Evolutionary conservation across 2,797 vertebrate species (phyloP), one percentile per base, ranked within the genome.

Genomic region (Enteromius unitaeniatus): DNA sequence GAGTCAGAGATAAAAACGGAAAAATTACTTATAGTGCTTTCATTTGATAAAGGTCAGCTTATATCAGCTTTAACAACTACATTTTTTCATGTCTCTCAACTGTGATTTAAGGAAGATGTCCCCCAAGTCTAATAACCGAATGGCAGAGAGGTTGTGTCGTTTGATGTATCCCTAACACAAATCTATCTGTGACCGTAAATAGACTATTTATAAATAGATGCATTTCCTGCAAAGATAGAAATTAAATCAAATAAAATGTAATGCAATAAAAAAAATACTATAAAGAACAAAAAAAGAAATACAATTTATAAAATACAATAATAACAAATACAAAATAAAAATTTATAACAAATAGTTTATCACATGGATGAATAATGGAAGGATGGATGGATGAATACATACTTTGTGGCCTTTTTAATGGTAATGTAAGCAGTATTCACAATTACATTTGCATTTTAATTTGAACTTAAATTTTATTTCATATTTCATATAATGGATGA

Each of bases 61-160:
- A 51, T 9, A 55, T 26, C 7, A 55, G 23, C 6, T 19, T 8
- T 80, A 58, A 2, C 17, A 81, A 51, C 31, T 70, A 51, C 1
- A 40, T 69, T 64, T 72, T 34, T 17, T 34, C 23, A 31, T 31
- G 11, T 6, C 11, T 75, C 1, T 31, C 34, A 51, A 37, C 28
- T 60, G 15, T 79, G 19, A 72, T 81, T 51, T 51, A 55, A 64
- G 17, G 6, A 77, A 62, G 6, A 81, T 67, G 45, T 40, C 23
- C 26, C 68, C 70, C 17, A 19, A 19, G 67, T 65, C 31, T 34
- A 70, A 82, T 82, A 78, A 76, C 42, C 23, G 40, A 70, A 77
- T 77, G 72, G 26, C 72, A 62, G 31, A 72, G 47, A 40, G 60
- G 19, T 64, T 37, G 53, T 77, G 53, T 23, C 6, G 21, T 17